Evolutionary conservation across 1,140 invertebrate genomes (phyloP).

Genomic region (Stenopsyche tienmushanensis): DNA sequence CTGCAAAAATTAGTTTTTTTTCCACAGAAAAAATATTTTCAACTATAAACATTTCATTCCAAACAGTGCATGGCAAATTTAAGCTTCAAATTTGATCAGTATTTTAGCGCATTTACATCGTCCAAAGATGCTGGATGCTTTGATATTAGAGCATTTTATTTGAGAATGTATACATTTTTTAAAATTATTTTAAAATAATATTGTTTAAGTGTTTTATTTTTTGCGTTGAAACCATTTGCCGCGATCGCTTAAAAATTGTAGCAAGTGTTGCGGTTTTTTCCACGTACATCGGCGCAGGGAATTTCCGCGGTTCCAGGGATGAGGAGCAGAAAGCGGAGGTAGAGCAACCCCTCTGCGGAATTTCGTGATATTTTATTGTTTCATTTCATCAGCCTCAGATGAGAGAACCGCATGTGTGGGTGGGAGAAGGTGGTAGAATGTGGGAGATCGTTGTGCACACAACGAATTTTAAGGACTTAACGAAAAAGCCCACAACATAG

Average conservation of each 20-base stretch:
- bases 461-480: slow-evolving; percentile 19
- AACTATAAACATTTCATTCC: no score
- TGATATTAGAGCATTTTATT: no score
- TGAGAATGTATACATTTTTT: no score
- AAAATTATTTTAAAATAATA: no score
- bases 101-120: no score
- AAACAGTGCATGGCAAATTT: background rate
- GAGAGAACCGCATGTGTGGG: slow-evolving; percentile 13
- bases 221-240: no score
- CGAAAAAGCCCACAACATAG: background rate
- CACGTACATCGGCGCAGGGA: no score
- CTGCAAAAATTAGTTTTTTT: background rate
- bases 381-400: slow-evolving; percentile 38
- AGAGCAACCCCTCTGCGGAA: slow-evolving; percentile 26
- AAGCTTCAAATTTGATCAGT: background rate
- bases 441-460: slow-evolving; percentile 17
- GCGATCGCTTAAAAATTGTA: no score
- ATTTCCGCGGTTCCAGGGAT: background rate
- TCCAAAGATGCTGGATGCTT: no score
- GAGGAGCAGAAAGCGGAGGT: background rate
- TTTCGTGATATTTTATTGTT: slow-evolving; percentile 40
- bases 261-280: no score
- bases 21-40: background rate
- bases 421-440: slow-evolving; percentile 1
- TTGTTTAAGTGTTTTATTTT: background rate